A percentile compares a stretch with the other conserved stretches of the same genome.
These are phyloP conservation scores for Drosophila meridionalis DNA, from an alignment of 2,888 invertebrate species.

Conservation along the genomic window DNA sequence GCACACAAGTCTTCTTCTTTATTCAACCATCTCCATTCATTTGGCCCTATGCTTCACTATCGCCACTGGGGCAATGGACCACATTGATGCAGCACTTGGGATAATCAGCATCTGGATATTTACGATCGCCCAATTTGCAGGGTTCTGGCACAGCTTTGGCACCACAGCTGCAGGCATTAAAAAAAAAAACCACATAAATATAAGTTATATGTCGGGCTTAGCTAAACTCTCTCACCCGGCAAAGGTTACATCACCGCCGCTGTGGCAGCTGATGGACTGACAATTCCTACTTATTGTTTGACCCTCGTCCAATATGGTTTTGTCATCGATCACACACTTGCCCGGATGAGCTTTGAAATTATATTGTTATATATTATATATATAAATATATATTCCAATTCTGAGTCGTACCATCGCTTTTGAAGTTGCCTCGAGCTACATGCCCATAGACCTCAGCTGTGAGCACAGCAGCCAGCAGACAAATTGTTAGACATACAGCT, in stretches of 20 bases:
- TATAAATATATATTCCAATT: neutral
- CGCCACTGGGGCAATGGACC: constrained; percentile 15
- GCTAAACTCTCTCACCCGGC: neutral
- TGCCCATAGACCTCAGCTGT: neutral
- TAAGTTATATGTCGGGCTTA: neutral
- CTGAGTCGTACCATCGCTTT: constrained; percentile 1
- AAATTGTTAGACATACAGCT: neutral
- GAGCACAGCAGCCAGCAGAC: constrained; percentile 19
- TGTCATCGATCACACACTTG: constrained; percentile 47
- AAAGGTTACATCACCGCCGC: neutral
- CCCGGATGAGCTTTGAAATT: constrained; percentile 49
- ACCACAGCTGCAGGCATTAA: constrained; percentile 36
- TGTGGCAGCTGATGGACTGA: neutral
- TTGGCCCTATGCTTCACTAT: neutral
- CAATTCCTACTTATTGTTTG: neutral
- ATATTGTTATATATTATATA: neutral
- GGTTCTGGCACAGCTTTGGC: neutral
- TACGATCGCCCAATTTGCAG: constrained; percentile 37
- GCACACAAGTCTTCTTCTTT: neutral
- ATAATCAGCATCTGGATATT: constrained; percentile 34
- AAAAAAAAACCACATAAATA: neutral
- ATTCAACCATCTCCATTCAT: neutral
- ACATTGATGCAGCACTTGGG: constrained; percentile 36
- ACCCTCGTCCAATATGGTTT: constrained; percentile 43
- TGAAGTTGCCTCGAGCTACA: neutral